phyloP scores from a whole-genome alignment of 2,113 vertebrate species.

The Neomonachus schauinslandi region DNA sequence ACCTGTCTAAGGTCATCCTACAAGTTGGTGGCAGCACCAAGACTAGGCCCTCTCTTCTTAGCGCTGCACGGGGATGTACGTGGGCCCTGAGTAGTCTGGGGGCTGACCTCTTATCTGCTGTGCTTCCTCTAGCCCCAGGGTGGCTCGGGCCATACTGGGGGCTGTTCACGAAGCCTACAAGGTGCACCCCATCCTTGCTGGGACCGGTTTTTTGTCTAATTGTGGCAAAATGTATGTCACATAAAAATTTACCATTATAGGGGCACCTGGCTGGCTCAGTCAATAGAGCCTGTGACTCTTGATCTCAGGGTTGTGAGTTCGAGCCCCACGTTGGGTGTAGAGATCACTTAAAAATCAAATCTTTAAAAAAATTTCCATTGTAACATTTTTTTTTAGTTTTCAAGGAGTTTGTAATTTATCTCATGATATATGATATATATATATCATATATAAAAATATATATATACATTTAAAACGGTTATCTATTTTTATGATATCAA shows the following conservation, averaged over 20 bases:
- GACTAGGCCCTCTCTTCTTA: neutral
- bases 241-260: neutral
- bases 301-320: neutral
- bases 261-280: neutral
- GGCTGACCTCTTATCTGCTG: neutral
- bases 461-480: neutral
- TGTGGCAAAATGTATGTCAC: neutral
- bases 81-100: too few species aligned
- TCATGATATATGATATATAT: neutral
- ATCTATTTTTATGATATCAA: neutral
- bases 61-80: accelerated
- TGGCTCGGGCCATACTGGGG: neutral
- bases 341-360: neutral
- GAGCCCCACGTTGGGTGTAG: neutral
- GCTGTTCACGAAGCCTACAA: neutral
- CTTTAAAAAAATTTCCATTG: neutral
- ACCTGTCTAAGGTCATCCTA: neutral
- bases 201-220: neutral
- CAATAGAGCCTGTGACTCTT: neutral
- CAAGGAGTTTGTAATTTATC: neutral
- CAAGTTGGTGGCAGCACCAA: neutral
- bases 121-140: accelerated
- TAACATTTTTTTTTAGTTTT: neutral
- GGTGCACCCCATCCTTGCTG: too few species aligned
- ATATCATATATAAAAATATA: neutral